Percentiles rank a stretch among this genome's conserved stretches.
Evolutionary conservation across 2,888 invertebrate genomes (phyloP).

Genomic region (Megaustenia siamemsis): DNA sequence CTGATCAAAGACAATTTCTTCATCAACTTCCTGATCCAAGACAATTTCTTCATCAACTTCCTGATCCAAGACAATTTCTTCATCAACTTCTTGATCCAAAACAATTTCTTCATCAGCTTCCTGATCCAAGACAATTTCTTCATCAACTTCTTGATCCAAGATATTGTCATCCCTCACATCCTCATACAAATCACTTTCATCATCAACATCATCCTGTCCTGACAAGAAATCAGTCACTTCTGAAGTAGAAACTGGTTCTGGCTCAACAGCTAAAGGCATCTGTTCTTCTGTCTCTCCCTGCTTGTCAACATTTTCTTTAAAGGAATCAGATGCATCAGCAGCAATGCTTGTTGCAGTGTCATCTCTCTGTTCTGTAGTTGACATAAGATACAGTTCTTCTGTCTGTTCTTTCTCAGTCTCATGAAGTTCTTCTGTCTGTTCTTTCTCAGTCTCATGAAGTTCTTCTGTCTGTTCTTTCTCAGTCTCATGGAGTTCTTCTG

Average conservation of each 20-base stretch:
- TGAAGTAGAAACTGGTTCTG: conserved; percentile 33
- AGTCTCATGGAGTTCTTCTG: not conserved
- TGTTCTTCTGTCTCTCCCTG: not conserved
- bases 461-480: conserved; percentile 42
- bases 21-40: conserved; percentile 4
- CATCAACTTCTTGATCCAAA: no score
- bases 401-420: conserved; percentile 51
- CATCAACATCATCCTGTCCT: conserved; percentile 43
- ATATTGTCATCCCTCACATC: no score
- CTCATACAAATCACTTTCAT: no score
- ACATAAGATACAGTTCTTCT: not conserved
- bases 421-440: not conserved
- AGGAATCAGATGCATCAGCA: not conserved
- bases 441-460: not conserved
- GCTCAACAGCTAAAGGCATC: not conserved
- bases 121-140: no score
- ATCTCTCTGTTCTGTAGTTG: conserved; percentile 44
- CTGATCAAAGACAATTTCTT: not conserved
- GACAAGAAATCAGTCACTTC: conserved; percentile 5
- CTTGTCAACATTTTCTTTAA: not conserved
- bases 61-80: conserved; percentile 26
- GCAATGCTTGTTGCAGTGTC: not conserved
- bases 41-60: not conserved
- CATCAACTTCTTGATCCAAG: no score
- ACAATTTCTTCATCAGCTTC: no score